Evolutionary conservation across 2,888 invertebrate species (phyloP), one percentile per base, ranked within the genome.

Genomic region (Gasteruption jaculator): DNA sequence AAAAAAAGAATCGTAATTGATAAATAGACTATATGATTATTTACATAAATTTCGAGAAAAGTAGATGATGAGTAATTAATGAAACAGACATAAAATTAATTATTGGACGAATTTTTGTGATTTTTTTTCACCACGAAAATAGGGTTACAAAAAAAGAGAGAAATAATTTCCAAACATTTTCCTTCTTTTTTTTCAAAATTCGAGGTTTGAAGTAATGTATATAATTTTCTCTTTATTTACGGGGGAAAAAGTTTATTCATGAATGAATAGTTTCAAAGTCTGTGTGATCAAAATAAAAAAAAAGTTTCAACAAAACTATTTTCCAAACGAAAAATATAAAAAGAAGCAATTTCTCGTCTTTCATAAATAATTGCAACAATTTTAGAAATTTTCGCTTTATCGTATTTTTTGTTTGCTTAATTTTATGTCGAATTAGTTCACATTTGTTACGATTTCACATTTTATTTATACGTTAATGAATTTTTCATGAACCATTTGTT

Each of bases 21-120:
- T 58, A 59, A 60, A 56, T 57, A 63, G 48, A 56, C 46, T 53
- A 49, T 30, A 26, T 56, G 46, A 53, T n/a, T 60, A 64, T 62
- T 58, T 63, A 60, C 59, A 61, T 56, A 56, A 53, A 46, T n/a
- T n/a, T n/a, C n/a, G n/a, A 43, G 36, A 33, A 16, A 32, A 27
- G 18, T 19, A 38, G 10, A 22, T 16, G 37, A 22, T 16, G 37
- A 34, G 25, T 30, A 31, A 30, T 30, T 24, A 16, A 16, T 41
- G 25, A 37, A 31, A 34, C 19, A 37, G 41, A 27, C 21, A 18
- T 21, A 33, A 25, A 25, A 24, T n/a, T n/a, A n/a, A n/a, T n/a
- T n/a, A n/a, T n/a, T n/a, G n/a, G n/a, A n/a, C n/a, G n/a, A n/a
- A n/a, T n/a, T n/a, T n/a, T n/a, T n/a, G n/a, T n/a, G n/a, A n/a